These are phyloP conservation scores for Drosophila pseudotakahashii DNA, from an alignment of 2,888 invertebrate species.

Conservation along the genomic window DNA sequence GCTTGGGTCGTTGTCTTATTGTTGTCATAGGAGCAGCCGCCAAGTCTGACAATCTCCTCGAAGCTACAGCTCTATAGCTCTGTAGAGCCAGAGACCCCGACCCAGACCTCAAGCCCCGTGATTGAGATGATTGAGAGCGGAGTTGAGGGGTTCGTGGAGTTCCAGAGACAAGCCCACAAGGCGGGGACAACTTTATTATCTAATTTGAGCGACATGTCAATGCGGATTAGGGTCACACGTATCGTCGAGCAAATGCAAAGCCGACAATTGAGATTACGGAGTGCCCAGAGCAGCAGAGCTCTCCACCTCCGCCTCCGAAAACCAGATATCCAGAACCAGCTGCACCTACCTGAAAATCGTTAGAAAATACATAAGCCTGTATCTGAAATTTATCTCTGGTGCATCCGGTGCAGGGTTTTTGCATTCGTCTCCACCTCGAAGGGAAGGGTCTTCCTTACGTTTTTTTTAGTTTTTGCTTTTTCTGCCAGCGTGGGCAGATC, in stretches of 20 bases:
- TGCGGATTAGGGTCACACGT: conserved; percentile 80
- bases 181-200: conserved; percentile 72
- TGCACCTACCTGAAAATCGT: conserved; percentile 34
- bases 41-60: conserved; percentile 36
- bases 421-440: conserved; percentile 19
- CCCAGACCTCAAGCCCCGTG: conserved; percentile 29
- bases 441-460: conserved; percentile 11
- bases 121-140: conserved; percentile 7
- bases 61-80: neutral
- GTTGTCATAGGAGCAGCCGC: conserved; percentile 59
- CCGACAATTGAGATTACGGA: conserved; percentile 72
- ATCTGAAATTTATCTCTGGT: conserved; percentile 39
- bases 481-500: conserved; percentile 28
- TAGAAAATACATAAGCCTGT: conserved; percentile 17
- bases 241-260: conserved; percentile 65
- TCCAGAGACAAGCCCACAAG: conserved; percentile 61
- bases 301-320: conserved; percentile 5
- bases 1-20: conserved; percentile 41
- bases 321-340: conserved; percentile 18
- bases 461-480: neutral
- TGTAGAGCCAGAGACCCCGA: conserved; percentile 27
- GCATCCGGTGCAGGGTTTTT: conserved; percentile 52
- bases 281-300: conserved; percentile 9
- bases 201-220: conserved; percentile 78
- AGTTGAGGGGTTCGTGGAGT: neutral